Conservation (phyloP, 2,113 vertebrate genomes). For the Tragulus kanchil region DNA sequence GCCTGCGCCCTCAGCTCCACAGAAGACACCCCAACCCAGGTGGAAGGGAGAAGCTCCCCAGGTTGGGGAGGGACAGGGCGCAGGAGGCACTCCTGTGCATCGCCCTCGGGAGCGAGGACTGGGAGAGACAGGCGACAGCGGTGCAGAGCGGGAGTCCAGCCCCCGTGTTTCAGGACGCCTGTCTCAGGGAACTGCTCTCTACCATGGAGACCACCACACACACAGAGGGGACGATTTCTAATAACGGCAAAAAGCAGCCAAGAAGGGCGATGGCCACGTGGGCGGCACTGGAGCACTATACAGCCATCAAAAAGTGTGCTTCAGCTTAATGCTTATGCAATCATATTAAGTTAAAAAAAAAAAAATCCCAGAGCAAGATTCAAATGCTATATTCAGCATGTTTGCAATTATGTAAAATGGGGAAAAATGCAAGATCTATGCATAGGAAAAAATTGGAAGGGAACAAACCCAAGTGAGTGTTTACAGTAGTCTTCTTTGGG, state of each 20-base stretch:
- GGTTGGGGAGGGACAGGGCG: not conserved
- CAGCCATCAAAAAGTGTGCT: not conserved
- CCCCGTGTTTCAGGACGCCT: not conserved
- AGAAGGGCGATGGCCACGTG: accelerated
- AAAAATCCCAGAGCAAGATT: not conserved
- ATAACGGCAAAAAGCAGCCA: not conserved
- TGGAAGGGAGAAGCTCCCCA: too few species aligned
- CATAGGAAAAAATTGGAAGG: not conserved
- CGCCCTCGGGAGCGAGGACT: not conserved
- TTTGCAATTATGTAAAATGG: conserved; percentile 33
- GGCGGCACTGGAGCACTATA: not conserved
- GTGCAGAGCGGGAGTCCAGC: not conserved
- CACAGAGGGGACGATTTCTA: not conserved
- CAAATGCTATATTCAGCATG: not conserved
- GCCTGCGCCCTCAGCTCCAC: too few species aligned
- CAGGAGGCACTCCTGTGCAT: not conserved
- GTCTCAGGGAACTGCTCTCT: not conserved
- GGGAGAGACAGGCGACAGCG: not conserved
- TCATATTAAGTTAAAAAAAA: not conserved
- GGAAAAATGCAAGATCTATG: not conserved
- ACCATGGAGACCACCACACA: not conserved
- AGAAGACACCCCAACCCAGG: too few species aligned
- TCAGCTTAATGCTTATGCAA: not conserved
- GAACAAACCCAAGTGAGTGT: not conserved
- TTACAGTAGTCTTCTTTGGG: not conserved